Base-by-base conservation (phyloP, 2,113 vertebrate species). In the Panthera uncia region DNA sequence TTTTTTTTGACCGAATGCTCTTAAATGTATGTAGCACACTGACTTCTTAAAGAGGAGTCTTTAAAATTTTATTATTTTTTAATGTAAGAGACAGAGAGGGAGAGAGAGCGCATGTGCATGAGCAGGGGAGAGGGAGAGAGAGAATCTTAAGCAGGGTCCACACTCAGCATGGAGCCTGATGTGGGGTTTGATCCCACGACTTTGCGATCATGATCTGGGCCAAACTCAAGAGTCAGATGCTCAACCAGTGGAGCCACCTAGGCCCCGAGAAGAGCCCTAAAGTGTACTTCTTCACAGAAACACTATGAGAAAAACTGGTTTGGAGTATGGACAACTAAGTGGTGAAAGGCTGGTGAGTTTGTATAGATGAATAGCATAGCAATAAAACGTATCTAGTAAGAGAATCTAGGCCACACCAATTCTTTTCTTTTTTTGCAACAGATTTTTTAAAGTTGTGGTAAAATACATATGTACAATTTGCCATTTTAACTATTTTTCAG, bases 41-140 rank as follows among this genome's bases (percentile, higher is more conserved):
- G 81, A 97, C 38, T 93, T 95, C 87, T 95, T 63, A 90, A 93
- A 93, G 73, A 89, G 63, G 33, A 73, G 41, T 21, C 63, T 83
- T 38, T 36, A 29, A 29, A 65, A 61, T 61, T 61, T 61, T 61
- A 61, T 31, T 61, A 61, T 61, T 61, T 21, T 25, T 61, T 61
- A 7, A 57, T 57, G 18, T 57, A 19, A 57, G 19, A 61, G 18
- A 57, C 16, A 19, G 55, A 19, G 57, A 23, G 21, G 18, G 57
- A 9, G 57, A 8, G 57, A 61, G 21, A 61, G 21, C 0, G 0
- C 21, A 61, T 3, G 6, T 18, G 7, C 23, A 61, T 45, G 45
- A 61, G 57, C 21, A 61, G 21, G 57, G 57, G 57, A 61, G 21
- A 19, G 57, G 57, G 57, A 23, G 19, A 57, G 57, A 61, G 21